phyloP scores from a whole-genome alignment of 2,888 invertebrate species.

The Scaeva pyrastri region DNA sequence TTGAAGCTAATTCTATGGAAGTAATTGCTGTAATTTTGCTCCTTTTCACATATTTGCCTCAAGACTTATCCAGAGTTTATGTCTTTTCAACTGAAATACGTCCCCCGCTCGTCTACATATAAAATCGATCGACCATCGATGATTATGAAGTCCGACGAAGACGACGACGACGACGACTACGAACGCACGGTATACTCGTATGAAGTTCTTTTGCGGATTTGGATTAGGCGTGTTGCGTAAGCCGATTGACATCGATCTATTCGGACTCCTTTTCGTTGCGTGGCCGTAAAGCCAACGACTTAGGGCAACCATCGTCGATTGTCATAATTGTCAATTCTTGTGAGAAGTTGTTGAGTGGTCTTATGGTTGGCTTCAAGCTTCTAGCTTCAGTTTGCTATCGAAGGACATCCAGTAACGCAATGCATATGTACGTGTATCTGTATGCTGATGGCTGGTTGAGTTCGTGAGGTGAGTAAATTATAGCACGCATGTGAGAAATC shows the following conservation, averaged over 20 bases:
- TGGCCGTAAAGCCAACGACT: constrained; percentile 15
- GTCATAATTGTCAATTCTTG: constrained; percentile 62
- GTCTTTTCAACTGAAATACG: constrained; percentile 30
- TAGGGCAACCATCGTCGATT: constrained; percentile 52
- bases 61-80: constrained; percentile 28
- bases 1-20: constrained; percentile 48
- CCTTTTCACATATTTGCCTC: constrained; percentile 6
- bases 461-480: constrained; percentile 51
- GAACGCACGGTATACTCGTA: too few relatives aligned
- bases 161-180: too few relatives aligned
- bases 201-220: constrained; percentile 31
- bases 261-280: not conserved
- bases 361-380: constrained; percentile 22
- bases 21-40: constrained; percentile 33
- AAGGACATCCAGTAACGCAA: not conserved
- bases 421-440: too few relatives aligned
- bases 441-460: not conserved
- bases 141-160: too few relatives aligned
- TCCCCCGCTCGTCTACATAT: not conserved
- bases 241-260: constrained; percentile 55
- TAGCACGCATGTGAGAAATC: constrained; percentile 38
- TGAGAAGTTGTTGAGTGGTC: constrained; percentile 56
- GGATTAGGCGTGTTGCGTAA: constrained; percentile 55
- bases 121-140: too few relatives aligned
- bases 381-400: not conserved